Base-by-base conservation (phyloP, 2,113 vertebrate genomes). In the Sorex araneus region DNA sequence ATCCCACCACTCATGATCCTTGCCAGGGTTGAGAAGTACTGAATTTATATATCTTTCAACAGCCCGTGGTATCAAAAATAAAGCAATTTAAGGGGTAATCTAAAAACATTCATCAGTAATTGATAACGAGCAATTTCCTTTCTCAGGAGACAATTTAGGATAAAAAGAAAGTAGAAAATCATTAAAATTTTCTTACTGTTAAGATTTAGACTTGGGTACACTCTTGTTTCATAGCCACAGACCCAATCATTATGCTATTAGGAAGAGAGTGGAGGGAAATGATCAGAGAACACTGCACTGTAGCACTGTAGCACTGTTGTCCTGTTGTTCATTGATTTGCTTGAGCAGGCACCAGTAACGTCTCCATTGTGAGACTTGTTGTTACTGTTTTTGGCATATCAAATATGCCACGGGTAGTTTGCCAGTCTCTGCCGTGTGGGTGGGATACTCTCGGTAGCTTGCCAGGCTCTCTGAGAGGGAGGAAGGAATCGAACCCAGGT, bases 101-200 rank as follows among this genome's bases (percentile, higher is more conserved):
- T 63, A 27, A 86, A 90, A 89, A 30, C 34, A 78, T 71, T 45
- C 54, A n/a, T 54, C 73, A 54, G 30, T 23, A 91, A 47, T 60
- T 80, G 83, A 45, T n/a, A 95, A 43, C 43, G 40, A 94, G 8
- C 7, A 11, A 64, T 71, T 63, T 11, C 50, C 11, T 94, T 84
- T 91, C 64, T 73, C 43, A 47, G 93, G 23, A 11, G 60, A 32
- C 34, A 40, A 67, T 47, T 80, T 69, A 94, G 71, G 13, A 54
- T 88, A 30, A 18, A 12, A 32, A 3, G 8, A 28, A 66, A 66
- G 27, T 27, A 83, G 40, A 74, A 81, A 83, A 88, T 40, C 40
- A 40, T 40, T 40, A 40, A 40, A 7, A 40, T 40, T 40, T 40
- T 40, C 40, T 40, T 40, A 40, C 7, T 3, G 40, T 40, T 40